Conservation (phyloP, 2,113 vertebrate species). For the Stegastes partitus region DNA sequence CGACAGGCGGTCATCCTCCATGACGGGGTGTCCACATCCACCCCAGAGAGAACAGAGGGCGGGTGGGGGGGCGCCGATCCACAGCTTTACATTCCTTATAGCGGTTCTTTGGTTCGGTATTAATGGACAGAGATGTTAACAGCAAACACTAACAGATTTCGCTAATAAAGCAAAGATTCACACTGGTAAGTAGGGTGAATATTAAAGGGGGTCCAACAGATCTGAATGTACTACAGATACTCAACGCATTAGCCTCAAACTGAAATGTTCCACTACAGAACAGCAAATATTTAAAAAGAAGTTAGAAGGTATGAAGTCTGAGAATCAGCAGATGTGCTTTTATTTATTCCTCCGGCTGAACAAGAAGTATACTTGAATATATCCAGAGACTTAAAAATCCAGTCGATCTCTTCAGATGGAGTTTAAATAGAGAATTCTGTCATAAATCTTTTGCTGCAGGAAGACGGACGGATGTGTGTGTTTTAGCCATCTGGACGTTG, state of each 20-base stretch:
- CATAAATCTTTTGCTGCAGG: not conserved
- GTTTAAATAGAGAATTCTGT: conserved; percentile 17
- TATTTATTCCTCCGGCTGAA: conserved; percentile 36
- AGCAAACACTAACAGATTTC: conserved; percentile 23
- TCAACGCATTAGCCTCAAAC: conserved; percentile 5
- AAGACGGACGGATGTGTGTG: not conserved
- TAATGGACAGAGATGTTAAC: conserved; percentile 26
- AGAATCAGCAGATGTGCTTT: conserved; percentile 28
- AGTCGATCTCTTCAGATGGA: not conserved
- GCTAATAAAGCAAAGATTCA: conserved; percentile 38
- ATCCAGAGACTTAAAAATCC: conserved; percentile 3
- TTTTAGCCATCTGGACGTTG: conserved; percentile 8
- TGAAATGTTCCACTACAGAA: conserved; percentile 2
- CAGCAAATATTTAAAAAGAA: conserved; percentile 9
- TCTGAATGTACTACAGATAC: conserved; percentile 28
- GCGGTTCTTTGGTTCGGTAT: conserved; percentile 16
- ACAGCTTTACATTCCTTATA: conserved; percentile 54
- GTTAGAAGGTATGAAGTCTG: conserved; percentile 3
- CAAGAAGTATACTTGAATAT: conserved; percentile 53
- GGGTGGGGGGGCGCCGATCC: not conserved
- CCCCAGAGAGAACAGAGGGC: conserved; percentile 57
- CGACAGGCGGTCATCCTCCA: conserved; percentile 38
- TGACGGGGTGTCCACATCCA: conserved; percentile 51
- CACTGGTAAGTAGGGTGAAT: too few species aligned
- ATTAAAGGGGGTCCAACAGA: too few species aligned